Evolutionary conservation across 2,797 vertebrate genomes (phyloP), one percentile per base, ranked within the genome.

Genomic region (Arctocebus calabarensis): DNA sequence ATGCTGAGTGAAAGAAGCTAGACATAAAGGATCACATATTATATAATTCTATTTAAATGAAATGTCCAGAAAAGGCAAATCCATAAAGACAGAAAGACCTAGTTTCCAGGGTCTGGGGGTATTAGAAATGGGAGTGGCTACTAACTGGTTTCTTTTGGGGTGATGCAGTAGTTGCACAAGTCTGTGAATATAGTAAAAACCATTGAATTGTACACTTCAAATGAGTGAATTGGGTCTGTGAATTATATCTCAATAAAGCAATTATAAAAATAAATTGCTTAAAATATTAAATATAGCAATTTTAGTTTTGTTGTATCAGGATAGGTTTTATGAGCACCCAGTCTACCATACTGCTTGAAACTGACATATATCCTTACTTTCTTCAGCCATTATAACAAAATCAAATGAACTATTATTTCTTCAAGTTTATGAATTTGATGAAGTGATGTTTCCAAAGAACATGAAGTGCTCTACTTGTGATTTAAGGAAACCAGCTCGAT

Each of bases 401-500:
- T 98, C 98, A 88, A 99, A 99, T 4, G 98, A 99, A 0, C 94
- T 97, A 0, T 74, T 96, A 0, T 98, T 99, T 94, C 94, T 99
- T 55, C 96, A 98, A 92, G 96, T 99, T 7, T 99, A 99, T 77
- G 97, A 98, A 0, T 99, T 99, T 0, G 99, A 99, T 86, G 98
- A 97, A 22, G 98, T 98, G 55, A 96, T 99, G 97, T 99, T 99
- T 97, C 98, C 98, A 61, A 98, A 98, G 0, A 99, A 99, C 34
- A 45, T 96, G 0, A 48, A 95, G 86, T 99, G 99, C 97, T 97
- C 98, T 6, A 99, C 99, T 0, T 99, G 99, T 93, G 92, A 97
- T 0, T 73, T 99, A 59, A 89, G 98, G 97, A 99, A 99, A 97
- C 99, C 99, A 22, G 99, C 99, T 34, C 98, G 99, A 29, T 99